Percentiles rank a stretch among this genome's conserved stretches.
Evolutionary conservation across 2,113 vertebrate species (phyloP).

Genomic region (Amia ocellicauda): DNA sequence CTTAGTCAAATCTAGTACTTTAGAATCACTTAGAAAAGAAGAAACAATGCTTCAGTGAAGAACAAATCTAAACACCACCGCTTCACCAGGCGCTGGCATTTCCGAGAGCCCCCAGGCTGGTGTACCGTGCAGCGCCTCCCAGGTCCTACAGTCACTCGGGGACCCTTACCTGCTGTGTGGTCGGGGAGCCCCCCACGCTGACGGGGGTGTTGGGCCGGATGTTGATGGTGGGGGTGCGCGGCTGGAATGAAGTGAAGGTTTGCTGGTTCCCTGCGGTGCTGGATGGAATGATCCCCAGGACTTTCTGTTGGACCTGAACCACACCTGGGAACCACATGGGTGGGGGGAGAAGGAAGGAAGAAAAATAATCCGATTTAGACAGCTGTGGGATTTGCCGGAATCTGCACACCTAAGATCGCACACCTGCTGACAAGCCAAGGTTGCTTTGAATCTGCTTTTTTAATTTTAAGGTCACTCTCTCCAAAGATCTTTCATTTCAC

Average conservation of each 20-base stretch:
- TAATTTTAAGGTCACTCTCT: slow-evolving; percentile 18
- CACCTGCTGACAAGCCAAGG: neutral
- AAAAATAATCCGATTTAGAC: neutral
- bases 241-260: slow-evolving; percentile 92
- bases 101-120: no score
- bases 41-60: no score
- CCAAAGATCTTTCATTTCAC: no score
- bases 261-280: slow-evolving; percentile 78
- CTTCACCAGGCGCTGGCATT: no score
- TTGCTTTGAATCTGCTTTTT: slow-evolving; percentile 9
- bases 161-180: slow-evolving; percentile 69
- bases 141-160: neutral
- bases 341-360: no score
- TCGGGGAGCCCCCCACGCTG: slow-evolving; percentile 61
- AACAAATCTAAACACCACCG: no score
- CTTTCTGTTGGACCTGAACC: slow-evolving; percentile 85
- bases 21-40: no score
- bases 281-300: slow-evolving; percentile 92
- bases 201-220: slow-evolving; percentile 79
- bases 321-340: slow-evolving; percentile 44
- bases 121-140: neutral
- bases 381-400: neutral
- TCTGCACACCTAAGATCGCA: neutral
- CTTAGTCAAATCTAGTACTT: no score
- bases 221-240: slow-evolving; percentile 84